Evolutionary conservation across 2,797 vertebrate genomes (phyloP).

Genomic region (Ara ararauna): DNA sequence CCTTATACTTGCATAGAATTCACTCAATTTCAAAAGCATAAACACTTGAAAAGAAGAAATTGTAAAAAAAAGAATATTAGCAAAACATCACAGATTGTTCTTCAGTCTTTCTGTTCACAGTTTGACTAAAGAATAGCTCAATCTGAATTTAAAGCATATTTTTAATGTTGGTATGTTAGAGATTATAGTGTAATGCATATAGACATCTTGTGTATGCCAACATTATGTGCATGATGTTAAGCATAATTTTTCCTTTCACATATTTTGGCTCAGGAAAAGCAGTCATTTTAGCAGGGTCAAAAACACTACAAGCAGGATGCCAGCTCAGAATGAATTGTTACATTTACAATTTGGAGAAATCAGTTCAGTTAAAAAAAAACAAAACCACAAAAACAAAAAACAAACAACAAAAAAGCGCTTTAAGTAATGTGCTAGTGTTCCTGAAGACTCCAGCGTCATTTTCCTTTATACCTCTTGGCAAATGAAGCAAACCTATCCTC

Average conservation of each 20-base stretch:
- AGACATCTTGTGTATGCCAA: not conserved
- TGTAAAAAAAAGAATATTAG: not conserved
- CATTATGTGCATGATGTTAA: not conserved
- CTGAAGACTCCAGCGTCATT: not conserved
- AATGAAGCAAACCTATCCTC: not conserved
- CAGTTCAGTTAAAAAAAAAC: not conserved
- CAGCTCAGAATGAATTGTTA: not conserved
- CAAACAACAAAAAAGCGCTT: not conserved
- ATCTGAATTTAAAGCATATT: not conserved
- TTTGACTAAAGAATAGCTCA: not conserved
- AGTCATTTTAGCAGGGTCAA: slow-evolving; percentile 43
- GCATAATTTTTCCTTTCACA: slow-evolving; percentile 25
- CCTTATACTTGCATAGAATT: not conserved
- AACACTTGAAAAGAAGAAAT: not conserved
- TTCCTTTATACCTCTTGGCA: not conserved
- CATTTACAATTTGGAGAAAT: not conserved
- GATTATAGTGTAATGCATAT: not conserved
- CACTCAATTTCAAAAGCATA: not conserved
- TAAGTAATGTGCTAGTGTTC: not conserved
- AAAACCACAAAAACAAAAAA: not conserved
- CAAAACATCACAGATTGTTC: not conserved
- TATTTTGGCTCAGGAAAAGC: slow-evolving; percentile 30
- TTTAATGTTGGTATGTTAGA: not conserved
- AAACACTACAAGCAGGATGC: slow-evolving; percentile 7
- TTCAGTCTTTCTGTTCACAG: not conserved